Evolutionary conservation across 2,888 invertebrate genomes (phyloP).

Genomic region (Caenorhabditis japonica): DNA sequence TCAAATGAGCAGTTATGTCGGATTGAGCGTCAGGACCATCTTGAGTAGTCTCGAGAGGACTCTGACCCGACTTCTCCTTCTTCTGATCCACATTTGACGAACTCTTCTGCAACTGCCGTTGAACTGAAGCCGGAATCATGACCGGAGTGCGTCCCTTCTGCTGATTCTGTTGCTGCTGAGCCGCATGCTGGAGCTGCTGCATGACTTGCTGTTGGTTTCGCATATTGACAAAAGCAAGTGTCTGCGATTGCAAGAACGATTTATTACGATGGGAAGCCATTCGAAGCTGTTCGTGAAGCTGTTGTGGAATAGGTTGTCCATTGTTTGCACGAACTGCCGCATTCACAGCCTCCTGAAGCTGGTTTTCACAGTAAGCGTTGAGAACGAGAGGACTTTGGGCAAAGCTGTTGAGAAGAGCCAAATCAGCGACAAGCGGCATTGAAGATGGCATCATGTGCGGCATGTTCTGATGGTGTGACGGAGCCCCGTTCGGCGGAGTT

Average conservation of each 20-base stretch:
- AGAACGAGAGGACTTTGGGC: constrained; percentile 40
- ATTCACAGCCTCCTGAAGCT: constrained; percentile 44
- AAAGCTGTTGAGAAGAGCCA: constrained; percentile 33
- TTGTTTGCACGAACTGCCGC: constrained; percentile 42
- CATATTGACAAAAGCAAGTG: constrained; percentile 23
- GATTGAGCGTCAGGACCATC: constrained; percentile 9
- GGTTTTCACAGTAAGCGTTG: constrained; percentile 39
- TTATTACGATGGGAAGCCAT: constrained; percentile 46
- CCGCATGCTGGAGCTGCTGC: constrained; percentile 13
- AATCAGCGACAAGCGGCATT: constrained; percentile 43
- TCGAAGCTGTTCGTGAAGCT: constrained; percentile 46
- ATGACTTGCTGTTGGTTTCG: constrained; percentile 52
- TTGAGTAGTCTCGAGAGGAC: constrained; percentile 16
- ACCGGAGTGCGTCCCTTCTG: constrained; percentile 32
- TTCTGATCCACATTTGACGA: constrained; percentile 37
- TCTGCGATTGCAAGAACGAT: constrained; percentile 45
- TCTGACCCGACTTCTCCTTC: constrained; percentile 46
- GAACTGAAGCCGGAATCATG: constrained; percentile 67
- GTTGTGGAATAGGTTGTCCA: constrained; percentile 44
- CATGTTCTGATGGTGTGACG: constrained; percentile 13
- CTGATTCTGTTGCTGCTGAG: constrained; percentile 16
- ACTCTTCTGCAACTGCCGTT: constrained; percentile 60
- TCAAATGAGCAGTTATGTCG: constrained; percentile 21
- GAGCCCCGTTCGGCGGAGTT: constrained; percentile 30
- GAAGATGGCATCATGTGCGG: constrained; percentile 9